Evolutionary conservation across 2,113 vertebrate species (phyloP), one percentile per base, ranked within the genome.

Genomic region (Acanthisitta chloris): DNA sequence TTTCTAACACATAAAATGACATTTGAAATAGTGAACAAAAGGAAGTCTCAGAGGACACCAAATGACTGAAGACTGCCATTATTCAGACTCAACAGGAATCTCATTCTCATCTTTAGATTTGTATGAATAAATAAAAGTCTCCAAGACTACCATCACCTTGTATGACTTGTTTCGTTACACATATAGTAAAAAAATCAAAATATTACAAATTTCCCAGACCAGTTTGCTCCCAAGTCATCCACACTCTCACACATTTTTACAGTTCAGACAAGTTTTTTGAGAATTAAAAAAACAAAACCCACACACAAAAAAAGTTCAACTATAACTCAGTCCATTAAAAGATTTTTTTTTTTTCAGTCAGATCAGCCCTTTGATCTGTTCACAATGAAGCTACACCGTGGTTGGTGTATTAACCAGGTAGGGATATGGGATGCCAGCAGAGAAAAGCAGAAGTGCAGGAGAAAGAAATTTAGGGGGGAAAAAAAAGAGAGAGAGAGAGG

Each of bases 21-120:
- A 90, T 87, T 73, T 89, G 82, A 93, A 85, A 90, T 33, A 90
- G 76, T n/a, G 85, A 96, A 95, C 43, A 86, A 90, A 82, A 91
- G 36, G 57, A 51, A 82, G 43, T 78, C 86, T 85, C 91, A 74
- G 54, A 95, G 86, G 80, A 93, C 46, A 81, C 19, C 51, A 92
- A 66, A 94, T 89, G 61, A 90, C 76, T 81, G 81, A 87, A 84
- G 46, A 90, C 14, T 91, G 64, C 10, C 65, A 64, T 91, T 93
- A 91, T 71, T 95, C 82, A 95, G 59, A 18, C 73, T 94, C 77
- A 76, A 90, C 71, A 86, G 67, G 74, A 95, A 88, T 70, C 62
- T 45, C 49, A 77, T 70, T 91, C 43, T 58, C 59, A 78, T 94
- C 49, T 87, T 89, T 72, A 83, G 36, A 61, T 80, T 80, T 88